Percentiles rank a stretch among this genome's conserved stretches.
These are phyloP conservation scores for Leiothrix lutea DNA, from an alignment of 2,113 vertebrate genomes.

Conservation along the genomic window DNA sequence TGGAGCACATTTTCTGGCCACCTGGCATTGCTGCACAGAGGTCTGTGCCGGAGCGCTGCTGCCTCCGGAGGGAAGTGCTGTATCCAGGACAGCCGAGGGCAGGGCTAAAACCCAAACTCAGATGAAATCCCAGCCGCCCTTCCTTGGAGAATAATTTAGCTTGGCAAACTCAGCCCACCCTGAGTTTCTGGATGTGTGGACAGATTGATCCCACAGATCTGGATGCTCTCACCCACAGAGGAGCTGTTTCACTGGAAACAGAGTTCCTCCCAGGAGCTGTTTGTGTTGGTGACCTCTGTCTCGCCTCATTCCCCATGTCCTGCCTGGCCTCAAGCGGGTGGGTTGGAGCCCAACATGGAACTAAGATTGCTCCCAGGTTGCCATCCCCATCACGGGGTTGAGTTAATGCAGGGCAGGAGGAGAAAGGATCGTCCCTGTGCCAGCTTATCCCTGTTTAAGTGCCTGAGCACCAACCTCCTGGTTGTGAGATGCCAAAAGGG, in stretches of 20 bases:
- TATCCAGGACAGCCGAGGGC: slow-evolving; percentile 17
- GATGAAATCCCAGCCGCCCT: not conserved
- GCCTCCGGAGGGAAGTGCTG: not conserved
- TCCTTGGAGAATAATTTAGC: not conserved
- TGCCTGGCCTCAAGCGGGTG: not conserved
- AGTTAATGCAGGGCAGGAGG: not conserved
- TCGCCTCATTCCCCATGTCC: not conserved
- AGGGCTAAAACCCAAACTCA: not conserved
- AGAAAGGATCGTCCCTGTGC: not conserved
- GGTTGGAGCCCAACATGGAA: not conserved
- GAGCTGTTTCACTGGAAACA: not conserved
- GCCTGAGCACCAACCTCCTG: not conserved
- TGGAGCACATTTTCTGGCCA: slow-evolving; percentile 27
- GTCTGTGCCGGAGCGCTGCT: not conserved
- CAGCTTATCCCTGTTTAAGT: not conserved
- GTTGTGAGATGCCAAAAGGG: not conserved
- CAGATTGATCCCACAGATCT: not conserved
- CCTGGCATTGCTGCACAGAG: slow-evolving; percentile 32
- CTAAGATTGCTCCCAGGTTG: not conserved
- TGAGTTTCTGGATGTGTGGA: not conserved
- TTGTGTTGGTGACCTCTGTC: rapidly evolving
- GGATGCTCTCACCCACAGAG: not conserved
- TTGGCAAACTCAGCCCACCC: slow-evolving; percentile 23
- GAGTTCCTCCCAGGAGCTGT: not conserved
- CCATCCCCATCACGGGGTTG: not conserved